Evolutionary conservation across 2,888 invertebrate genomes (phyloP), one percentile per base, ranked within the genome.

Genomic region (Drosophila subquinaria): DNA sequence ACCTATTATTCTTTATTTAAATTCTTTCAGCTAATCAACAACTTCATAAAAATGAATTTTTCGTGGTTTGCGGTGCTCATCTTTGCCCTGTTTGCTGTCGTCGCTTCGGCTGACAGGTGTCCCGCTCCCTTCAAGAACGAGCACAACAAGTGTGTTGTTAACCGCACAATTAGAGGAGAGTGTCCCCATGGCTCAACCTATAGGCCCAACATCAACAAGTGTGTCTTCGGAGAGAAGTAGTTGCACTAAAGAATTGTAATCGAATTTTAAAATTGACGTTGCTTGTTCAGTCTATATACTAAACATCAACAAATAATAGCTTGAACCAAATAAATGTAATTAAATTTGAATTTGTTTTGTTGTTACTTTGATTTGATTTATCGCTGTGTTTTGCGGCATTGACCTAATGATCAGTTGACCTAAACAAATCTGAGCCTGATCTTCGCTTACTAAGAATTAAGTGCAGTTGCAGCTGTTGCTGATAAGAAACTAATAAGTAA

Each of bases 101-200:
- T 76, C 27, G 89, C 74, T 23, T 77, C 88, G 43, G 91, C 83
- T 6, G 45, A 67, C 27, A 65, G 61, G 0, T 92, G 92, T 60
- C 89, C 90, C 0, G 27, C 66, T 4, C 78, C 79, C 2, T 92
- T 89, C 57, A 74, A 73, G 33, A 66, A 63, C 10, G 73, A 79
- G 1, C 66, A 69, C 0, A 68, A 55, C 3, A 27, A 59, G 3
- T 92, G 92, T 62, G 69, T 81, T 0, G 35, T 79, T 0, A 64
- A 87, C 1, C 91, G 92, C n/a, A 82, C 90, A 50, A 82, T 92
- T 61, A 88, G 70, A 33, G 92, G 92, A 11, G 85, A 85, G 17
- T 92, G 92, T 52, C 92, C 92, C 9, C 1, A n/a, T 0, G 73
- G 78, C 3, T 92, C 92, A 3, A 53, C 66, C 60, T 92, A 89